phyloP scores from a whole-genome alignment of 2,113 vertebrate genomes.

The Nibea coibor region DNA sequence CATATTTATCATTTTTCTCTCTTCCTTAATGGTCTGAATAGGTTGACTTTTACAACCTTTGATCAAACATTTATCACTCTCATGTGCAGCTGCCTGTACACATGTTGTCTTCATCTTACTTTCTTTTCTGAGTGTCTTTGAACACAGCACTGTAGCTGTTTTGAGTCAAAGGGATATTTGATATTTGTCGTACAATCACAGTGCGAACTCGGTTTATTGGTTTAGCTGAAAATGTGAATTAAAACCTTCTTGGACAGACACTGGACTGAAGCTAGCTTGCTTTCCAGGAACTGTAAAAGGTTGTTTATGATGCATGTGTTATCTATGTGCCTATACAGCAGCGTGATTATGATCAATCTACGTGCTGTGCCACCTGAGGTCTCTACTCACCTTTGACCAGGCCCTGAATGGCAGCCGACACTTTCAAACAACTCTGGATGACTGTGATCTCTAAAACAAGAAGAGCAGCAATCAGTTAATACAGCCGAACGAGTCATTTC shows the following conservation, averaged over 20 bases:
- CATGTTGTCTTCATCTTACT: not conserved
- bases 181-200: not conserved
- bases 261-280: not conserved
- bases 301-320: not conserved
- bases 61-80: not conserved
- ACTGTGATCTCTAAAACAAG: conserved; percentile 87
- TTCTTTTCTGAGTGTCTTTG: not conserved
- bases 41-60: too few relatives aligned
- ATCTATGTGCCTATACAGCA: not conserved
- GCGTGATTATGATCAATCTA: conserved; percentile 9
- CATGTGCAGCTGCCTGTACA: too few relatives aligned
- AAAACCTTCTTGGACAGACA: not conserved
- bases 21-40: too few relatives aligned
- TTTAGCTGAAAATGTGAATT: not conserved
- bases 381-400: conserved; percentile 90
- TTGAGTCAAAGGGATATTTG: not conserved
- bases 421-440: conserved; percentile 90
- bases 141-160: not conserved
- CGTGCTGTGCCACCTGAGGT: not conserved
- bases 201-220: too few relatives aligned
- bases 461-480: not conserved
- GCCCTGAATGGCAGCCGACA: conserved; percentile 92
- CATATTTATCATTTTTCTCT: too few relatives aligned
- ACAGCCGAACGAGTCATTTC: not conserved
- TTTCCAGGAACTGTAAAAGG: not conserved